Conservation (phyloP, 2,888 invertebrate genomes). For the Geotrupes spiniger region DNA sequence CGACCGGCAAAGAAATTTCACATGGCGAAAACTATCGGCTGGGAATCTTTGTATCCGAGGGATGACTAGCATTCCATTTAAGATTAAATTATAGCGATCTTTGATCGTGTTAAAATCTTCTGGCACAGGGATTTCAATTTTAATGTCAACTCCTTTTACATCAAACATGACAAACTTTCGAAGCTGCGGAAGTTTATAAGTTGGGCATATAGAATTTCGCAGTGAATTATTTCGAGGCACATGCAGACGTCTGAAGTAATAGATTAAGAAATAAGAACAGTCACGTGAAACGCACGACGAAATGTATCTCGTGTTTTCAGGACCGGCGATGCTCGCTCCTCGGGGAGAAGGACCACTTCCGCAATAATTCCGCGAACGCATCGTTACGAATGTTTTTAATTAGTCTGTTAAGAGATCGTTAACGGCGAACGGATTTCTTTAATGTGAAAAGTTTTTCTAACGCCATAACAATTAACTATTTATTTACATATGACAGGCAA, state of each 20-base stretch:
- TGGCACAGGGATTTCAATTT: conserved; percentile 48
- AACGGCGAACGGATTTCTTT: too few species aligned
- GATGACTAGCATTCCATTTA: conserved; percentile 22
- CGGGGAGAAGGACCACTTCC: background rate
- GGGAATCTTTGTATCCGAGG: conserved; percentile 18
- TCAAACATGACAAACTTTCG: conserved; percentile 50
- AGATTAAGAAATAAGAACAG: conserved; percentile 44
- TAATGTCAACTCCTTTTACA: conserved; percentile 52
- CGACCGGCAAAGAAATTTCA: too few species aligned
- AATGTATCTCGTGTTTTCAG: conserved; percentile 33
- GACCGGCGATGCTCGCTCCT: conserved; percentile 4
- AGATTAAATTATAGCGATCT: conserved; percentile 44
- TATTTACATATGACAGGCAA: too few species aligned
- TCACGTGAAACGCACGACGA: conserved; percentile 42
- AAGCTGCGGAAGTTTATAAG: conserved; percentile 44
- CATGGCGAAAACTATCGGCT: conserved; percentile 17
- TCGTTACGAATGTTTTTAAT: too few species aligned
- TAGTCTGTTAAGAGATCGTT: too few species aligned
- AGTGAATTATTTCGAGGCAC: conserved; percentile 47
- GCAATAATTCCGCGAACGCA: too few species aligned
- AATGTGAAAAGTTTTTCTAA: too few species aligned
- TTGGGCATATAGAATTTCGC: conserved; percentile 50
- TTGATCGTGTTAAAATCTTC: conserved; percentile 50
- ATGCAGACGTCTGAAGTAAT: conserved; percentile 46
- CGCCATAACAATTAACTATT: too few species aligned